Percentiles rank a stretch among this genome's conserved stretches.
Conservation (phyloP, 1,140 invertebrate genomes). For the Druon quercuslanigerum region DNA sequence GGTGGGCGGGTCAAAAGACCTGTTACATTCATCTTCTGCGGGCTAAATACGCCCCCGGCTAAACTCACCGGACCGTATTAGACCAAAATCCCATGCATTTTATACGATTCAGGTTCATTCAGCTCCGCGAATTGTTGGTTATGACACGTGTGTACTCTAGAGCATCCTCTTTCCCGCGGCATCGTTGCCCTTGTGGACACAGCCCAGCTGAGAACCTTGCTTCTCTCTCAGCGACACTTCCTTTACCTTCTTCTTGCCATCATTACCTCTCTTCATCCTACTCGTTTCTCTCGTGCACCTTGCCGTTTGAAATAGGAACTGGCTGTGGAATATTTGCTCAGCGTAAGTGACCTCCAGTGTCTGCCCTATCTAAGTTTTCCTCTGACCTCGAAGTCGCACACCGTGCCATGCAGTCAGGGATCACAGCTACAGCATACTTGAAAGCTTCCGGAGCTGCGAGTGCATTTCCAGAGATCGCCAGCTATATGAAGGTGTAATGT, state of each 20-base stretch:
- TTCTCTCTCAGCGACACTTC: not conserved
- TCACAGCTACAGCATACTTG: conserved; percentile 57
- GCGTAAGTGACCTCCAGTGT: conserved; percentile 69
- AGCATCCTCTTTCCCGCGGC: not conserved
- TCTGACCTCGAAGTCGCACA: conserved; percentile 43
- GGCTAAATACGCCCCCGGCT: conserved; percentile 63
- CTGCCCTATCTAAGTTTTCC: conserved; percentile 40
- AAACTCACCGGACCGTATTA: conserved; percentile 64
- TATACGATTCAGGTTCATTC: conserved; percentile 70
- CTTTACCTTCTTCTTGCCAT: not conserved
- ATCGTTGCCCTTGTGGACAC: conserved; percentile 13
- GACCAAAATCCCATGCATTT: conserved; percentile 74
- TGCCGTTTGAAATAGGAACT: not conserved
- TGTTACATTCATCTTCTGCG: conserved; percentile 68
- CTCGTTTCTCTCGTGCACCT: not conserved
- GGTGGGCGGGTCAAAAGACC: conserved; percentile 62
- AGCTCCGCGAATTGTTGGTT: conserved; percentile 58
- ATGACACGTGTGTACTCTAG: conserved; percentile 62
- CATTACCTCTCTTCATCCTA: not conserved
- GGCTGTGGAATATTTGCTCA: conserved; percentile 62
- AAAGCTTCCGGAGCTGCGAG: conserved; percentile 46
- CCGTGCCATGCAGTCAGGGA: conserved; percentile 49
- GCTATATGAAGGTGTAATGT: conserved; percentile 51
- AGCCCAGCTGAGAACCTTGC: not conserved
- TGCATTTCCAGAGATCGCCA: conserved; percentile 43